A percentile compares a stretch with the other conserved stretches of the same genome.
These are phyloP conservation scores for Pararge aegeria DNA, from an alignment of 1,140 invertebrate species.

Conservation along the genomic window DNA sequence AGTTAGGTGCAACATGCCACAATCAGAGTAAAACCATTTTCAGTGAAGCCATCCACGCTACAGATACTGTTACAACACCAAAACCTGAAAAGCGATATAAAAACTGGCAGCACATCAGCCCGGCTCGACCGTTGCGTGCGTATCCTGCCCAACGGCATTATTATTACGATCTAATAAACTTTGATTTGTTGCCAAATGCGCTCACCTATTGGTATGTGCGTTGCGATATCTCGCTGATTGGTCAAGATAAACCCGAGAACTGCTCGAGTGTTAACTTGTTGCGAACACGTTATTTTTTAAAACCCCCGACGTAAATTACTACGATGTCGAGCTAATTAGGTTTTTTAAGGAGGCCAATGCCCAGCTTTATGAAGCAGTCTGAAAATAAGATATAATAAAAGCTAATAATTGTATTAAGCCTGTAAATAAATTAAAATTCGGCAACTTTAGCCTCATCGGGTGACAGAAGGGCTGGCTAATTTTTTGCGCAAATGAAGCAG, in stretches of 20 bases:
- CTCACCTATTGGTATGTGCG: slow-evolving; percentile 17
- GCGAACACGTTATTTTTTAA: not conserved
- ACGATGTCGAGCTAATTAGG: no score
- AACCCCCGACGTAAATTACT: no score
- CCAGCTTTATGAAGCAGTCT: no score
- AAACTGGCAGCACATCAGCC: not conserved
- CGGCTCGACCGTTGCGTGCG: slow-evolving; percentile 1
- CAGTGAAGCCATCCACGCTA: not conserved
- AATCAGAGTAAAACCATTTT: not conserved
- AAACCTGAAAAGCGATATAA: slow-evolving; percentile 1
- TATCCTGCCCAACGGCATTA: slow-evolving; percentile 16
- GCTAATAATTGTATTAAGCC: no score
- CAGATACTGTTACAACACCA: not conserved
- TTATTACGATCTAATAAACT: slow-evolving; percentile 26
- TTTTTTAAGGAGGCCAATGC: no score
- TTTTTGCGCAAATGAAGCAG: no score
- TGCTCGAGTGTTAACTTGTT: not conserved
- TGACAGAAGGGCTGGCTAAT: no score
- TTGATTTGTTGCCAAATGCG: slow-evolving; percentile 15
- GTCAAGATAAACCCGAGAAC: not conserved
- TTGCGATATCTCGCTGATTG: slow-evolving; percentile 14
- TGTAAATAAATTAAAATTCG: no score
- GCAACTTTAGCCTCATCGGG: no score
- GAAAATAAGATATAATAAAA: no score
- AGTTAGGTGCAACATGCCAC: not conserved